These are phyloP conservation scores for Muscicapa comitata DNA, from an alignment of 2,797 vertebrate species.

Conservation along the genomic window DNA sequence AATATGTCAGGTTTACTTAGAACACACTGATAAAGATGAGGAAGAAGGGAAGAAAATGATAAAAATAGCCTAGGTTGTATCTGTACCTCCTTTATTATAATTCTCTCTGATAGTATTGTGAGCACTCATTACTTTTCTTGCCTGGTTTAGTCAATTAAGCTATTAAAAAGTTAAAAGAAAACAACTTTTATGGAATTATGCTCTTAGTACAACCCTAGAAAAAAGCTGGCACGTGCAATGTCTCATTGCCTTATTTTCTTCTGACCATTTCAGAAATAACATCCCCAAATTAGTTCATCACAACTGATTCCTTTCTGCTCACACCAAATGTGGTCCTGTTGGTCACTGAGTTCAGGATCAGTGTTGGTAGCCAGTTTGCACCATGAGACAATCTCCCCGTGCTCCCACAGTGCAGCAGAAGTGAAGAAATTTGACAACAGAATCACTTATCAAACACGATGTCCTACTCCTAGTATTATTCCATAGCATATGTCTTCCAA, in stretches of 20 bases:
- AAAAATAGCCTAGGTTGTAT: constrained; percentile 70
- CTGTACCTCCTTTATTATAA: constrained; percentile 66
- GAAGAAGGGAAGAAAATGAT: constrained; percentile 68
- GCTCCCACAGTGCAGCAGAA: not conserved
- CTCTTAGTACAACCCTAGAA: not conserved
- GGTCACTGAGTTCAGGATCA: not conserved
- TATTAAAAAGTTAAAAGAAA: constrained; percentile 12
- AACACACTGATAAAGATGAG: constrained; percentile 75
- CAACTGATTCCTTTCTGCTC: not conserved
- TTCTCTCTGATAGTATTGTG: constrained; percentile 39
- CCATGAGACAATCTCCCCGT: not conserved
- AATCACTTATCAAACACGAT: not conserved
- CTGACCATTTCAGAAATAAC: constrained; percentile 4
- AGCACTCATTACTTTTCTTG: constrained; percentile 32
- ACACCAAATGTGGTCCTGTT: not conserved
- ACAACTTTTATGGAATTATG: not conserved
- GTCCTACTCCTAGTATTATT: constrained; percentile 2
- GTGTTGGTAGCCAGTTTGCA: not conserved
- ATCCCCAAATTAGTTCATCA: not conserved
- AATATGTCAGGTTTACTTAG: constrained; percentile 77
- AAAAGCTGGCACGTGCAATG: not conserved
- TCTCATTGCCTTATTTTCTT: constrained; percentile 12
- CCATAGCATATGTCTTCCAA: not conserved
- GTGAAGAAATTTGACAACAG: not conserved
- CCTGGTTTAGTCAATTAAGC: constrained; percentile 41